Conservation (phyloP, 2,797 vertebrate genomes). For the Labroides dimidiatus region DNA sequence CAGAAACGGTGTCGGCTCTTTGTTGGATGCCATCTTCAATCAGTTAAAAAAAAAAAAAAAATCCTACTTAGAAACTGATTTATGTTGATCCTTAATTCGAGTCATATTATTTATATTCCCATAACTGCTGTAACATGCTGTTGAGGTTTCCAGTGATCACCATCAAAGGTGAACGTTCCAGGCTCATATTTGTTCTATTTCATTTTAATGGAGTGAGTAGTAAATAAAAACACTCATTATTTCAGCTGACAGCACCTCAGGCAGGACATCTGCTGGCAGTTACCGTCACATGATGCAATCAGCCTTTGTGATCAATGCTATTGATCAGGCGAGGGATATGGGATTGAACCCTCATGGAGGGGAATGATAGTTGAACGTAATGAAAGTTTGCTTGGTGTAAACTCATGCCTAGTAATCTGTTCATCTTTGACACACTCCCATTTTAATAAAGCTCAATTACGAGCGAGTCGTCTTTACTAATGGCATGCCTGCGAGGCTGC, state of each 20-base stretch:
- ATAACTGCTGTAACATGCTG: not conserved
- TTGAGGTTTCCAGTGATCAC: slow-evolving; percentile 13
- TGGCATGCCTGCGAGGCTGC: not conserved
- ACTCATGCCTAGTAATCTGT: not conserved
- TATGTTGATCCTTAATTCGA: not conserved
- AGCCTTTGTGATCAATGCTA: slow-evolving; percentile 46
- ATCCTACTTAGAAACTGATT: slow-evolving; percentile 15
- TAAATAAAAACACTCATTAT: slow-evolving; percentile 48
- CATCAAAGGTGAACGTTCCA: slow-evolving; percentile 1
- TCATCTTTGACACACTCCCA: slow-evolving; percentile 7
- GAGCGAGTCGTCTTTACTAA: slow-evolving; percentile 16
- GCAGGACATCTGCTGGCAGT: slow-evolving; percentile 34
- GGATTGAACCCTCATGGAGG: slow-evolving; percentile 44
- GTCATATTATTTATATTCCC: slow-evolving; percentile 17
- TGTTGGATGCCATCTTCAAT: not conserved
- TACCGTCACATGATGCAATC: slow-evolving; percentile 48
- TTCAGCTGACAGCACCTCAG: slow-evolving; percentile 28
- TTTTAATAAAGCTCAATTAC: slow-evolving; percentile 70
- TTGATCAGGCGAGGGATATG: slow-evolving; percentile 44
- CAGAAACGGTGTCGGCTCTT: not conserved
- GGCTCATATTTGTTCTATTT: not conserved
- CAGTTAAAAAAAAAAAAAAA: not conserved
- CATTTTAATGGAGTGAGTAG: slow-evolving; percentile 14
- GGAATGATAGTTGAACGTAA: slow-evolving; percentile 26
- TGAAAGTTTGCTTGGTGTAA: slow-evolving; percentile 41